Evolutionary conservation across 1,140 invertebrate species (phyloP), one percentile per base, ranked within the genome.

Genomic region (Maniola jurtina): DNA sequence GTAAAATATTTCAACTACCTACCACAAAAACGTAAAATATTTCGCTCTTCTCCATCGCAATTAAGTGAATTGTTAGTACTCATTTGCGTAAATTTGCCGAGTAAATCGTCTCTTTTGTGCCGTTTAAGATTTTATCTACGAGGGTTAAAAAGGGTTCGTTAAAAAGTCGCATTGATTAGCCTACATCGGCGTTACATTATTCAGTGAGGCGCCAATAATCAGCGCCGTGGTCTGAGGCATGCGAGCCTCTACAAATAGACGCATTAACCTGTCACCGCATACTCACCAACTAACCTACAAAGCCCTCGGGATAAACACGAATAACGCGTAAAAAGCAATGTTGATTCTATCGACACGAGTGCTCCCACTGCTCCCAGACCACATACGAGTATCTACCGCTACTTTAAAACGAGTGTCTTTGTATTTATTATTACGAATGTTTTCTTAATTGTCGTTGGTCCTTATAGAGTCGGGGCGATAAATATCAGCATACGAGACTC

Each of bases 201-300:
- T 82, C 77, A 82, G 75, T 71, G 72, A 79, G 82, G 84, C 86
- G 86, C 83, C 83, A 81, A 77, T 79, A 78, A 84, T 76, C 78
- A 78, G 77, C 70, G 55, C 36, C 55, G 1, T 8, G 55, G 55
- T 71, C 70, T 72, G 67, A 71, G 73, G 76, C 77, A 77, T 74
- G 80, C 72, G 70, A 71, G 68, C 47, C 64, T 48, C 74, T 75
- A 72, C 71, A 84, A 86, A 83, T 83, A 84, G 79, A 75, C 57
- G 70, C 73, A 74, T 79, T 77, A 76, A 83, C 73, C 72, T 72
- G 76, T 73, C 69, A 57, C 64, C 70, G 64, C 72, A 70, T 60
- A 70, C 75, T 82, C 75, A 78, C 82, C 80, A 86, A 87, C 80
- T 84, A 88, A 88, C 84, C 81, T 71, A 89, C 76, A 83, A 77